Evolutionary conservation across 2,888 invertebrate species (phyloP).

Genomic region (Aromia moschata): DNA sequence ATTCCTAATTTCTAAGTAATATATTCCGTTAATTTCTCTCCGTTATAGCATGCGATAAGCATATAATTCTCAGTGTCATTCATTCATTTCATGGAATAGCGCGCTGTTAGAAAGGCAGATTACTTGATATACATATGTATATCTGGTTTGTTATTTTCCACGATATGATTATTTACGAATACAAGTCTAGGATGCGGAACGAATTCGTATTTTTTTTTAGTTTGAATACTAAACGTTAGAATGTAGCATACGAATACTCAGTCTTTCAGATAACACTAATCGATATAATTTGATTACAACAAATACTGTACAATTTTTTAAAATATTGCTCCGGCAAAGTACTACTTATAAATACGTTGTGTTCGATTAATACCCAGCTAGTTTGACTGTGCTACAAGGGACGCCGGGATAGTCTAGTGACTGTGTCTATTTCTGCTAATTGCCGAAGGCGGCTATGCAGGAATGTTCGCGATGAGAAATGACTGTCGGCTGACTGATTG

Average conservation of each 20-base stretch:
- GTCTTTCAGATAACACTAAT: no score
- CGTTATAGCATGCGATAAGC: no score
- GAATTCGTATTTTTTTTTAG: constrained; percentile 36
- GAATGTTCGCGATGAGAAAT: constrained; percentile 61
- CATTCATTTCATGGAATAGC: neutral
- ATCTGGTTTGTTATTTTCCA: constrained; percentile 4
- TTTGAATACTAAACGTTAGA: no score
- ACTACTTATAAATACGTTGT: no score
- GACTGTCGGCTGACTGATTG: constrained; percentile 61
- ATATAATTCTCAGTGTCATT: neutral
- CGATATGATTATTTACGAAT: constrained; percentile 27
- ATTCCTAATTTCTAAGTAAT: no score
- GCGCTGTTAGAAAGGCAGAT: neutral
- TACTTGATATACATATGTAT: constrained; percentile 3
- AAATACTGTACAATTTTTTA: no score
- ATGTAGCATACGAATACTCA: no score
- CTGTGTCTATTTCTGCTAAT: constrained; percentile 64
- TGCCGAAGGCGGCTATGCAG: constrained; percentile 61
- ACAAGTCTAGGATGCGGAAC: constrained; percentile 30
- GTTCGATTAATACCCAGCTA: no score
- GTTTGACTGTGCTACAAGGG: constrained; percentile 39
- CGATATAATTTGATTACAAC: no score
- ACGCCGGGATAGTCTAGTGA: constrained; percentile 48
- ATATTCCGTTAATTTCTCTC: no score
- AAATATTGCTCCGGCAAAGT: no score